Evolutionary conservation across 92 coral and sea anemone species (phyloP), one percentile per base, ranked within the genome.

Genomic region (Phymanthus crucifer): DNA sequence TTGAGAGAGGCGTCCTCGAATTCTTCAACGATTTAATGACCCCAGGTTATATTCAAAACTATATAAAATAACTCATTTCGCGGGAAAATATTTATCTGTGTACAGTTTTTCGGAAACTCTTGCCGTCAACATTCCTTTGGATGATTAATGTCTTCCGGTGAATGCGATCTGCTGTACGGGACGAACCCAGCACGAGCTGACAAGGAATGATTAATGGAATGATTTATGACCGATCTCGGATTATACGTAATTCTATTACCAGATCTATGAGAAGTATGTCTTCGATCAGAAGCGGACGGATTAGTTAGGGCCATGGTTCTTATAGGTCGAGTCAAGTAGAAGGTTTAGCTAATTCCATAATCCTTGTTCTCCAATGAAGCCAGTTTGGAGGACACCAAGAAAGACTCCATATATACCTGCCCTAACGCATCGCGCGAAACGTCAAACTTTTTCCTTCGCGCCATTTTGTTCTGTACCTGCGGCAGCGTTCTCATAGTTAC

Each of bases 91-190:
- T 18, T 4, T 12, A 1, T 38, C n/a, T 27, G n/a, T 27, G 8
- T 11, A 61, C 68, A 5, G 3, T 61, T 13, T 61, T 29, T 27
- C 32, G 68, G 68, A 29, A 43, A 33, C 21, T 54, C 43, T 38
- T 77, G 21, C 83, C 70, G 75, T 79, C 83, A 79, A 79, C 75
- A 79, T 70, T 67, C 68, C 35, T 33, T 35, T 12, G 86, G 33
- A 64, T 82, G 86, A 82, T 73, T 54, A 73, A 82, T 82, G 80
- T 71, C 86, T 82, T 82, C 86, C 79, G 86, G 86, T 77, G 35
- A 26, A 57, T 33, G 21, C 11, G 81, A 77, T 77, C 71, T 70
- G 40, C 45, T 38, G 50, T 61, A 24, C 31, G 8, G 54, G 70
- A 56, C 74, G 65, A 61, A n/a, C 70, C 78, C 77, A 73, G 86